A percentile compares a stretch with the other conserved stretches of the same genome.
Evolutionary conservation across 2,113 vertebrate genomes (phyloP).

Genomic region (Barbus barbus): DNA sequence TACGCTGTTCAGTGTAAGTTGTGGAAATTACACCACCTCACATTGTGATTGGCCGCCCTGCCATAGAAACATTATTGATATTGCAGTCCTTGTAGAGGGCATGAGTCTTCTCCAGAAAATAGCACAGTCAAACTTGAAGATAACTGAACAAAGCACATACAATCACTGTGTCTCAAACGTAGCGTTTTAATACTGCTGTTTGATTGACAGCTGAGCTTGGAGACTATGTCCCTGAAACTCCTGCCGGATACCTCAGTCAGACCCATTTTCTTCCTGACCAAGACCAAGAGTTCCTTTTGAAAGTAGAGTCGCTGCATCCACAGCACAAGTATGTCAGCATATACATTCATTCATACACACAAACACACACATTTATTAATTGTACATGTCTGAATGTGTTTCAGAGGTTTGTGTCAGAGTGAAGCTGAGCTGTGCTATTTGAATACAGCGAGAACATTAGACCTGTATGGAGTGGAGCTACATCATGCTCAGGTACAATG

Average conservation of each 20-base stretch:
- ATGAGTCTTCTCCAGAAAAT: neutral
- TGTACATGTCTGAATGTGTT: conserved; percentile 27
- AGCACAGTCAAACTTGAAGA: conserved; percentile 11
- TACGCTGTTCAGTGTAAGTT: conserved; percentile 96
- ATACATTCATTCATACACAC: neutral
- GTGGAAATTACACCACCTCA: neutral
- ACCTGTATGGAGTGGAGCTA: conserved; percentile 94
- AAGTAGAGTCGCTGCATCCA: conserved; percentile 91
- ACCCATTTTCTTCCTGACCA: conserved; percentile 87
- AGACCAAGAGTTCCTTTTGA: conserved; percentile 87
- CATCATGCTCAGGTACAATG: conserved; percentile 88
- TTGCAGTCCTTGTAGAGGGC: neutral
- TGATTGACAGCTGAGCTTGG: conserved; percentile 83
- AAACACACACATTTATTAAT: neutral
- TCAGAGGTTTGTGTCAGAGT: conserved; percentile 89
- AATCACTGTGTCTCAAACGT: neutral
- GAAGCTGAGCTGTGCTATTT: conserved; percentile 95
- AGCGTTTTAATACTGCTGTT: conserved; percentile 26
- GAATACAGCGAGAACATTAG: conserved; percentile 93
- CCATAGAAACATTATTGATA: conserved; percentile 1
- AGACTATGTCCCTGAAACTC: conserved; percentile 79
- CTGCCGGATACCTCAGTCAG: conserved; percentile 84
- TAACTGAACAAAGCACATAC: neutral
- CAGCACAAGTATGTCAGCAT: conserved; percentile 85
- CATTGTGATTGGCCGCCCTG: neutral